phyloP scores from a whole-genome alignment of 92 coral and sea anemone species.

The Galaxea fascicularis region DNA sequence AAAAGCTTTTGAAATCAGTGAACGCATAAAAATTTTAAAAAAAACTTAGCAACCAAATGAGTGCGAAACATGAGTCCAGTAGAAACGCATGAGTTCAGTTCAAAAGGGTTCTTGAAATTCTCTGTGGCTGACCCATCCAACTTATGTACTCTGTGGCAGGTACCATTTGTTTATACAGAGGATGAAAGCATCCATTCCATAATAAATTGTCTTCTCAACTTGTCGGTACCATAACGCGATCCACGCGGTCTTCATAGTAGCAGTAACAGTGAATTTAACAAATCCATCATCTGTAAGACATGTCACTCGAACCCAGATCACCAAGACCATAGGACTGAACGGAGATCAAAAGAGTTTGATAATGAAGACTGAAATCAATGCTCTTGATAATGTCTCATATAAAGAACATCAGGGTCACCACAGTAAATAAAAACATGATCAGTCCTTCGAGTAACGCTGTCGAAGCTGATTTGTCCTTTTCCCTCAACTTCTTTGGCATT shows the following conservation, averaged over 20 bases:
- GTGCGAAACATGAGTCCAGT: not conserved
- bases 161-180: not conserved
- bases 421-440: conserved; percentile 10
- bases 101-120: too few species aligned
- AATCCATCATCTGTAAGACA: not conserved
- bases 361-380: not conserved
- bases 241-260: not conserved
- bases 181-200: not conserved
- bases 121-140: not conserved
- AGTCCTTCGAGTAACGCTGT: conserved; percentile 20
- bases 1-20: not conserved
- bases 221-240: not conserved
- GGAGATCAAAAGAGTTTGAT: not conserved
- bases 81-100: not conserved
- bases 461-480: conserved; percentile 15
- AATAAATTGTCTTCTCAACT: not conserved
- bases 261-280: not conserved
- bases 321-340: not conserved
- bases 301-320: not conserved
- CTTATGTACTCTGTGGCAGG: too few species aligned
- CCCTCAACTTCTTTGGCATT: conserved; percentile 25
- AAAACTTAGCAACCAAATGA: not conserved
- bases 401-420: conserved; percentile 4
- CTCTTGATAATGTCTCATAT: not conserved
- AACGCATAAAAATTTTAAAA: too few species aligned